phyloP scores from a whole-genome alignment of 2,888 invertebrate species.

The Salticus scenicus region DNA sequence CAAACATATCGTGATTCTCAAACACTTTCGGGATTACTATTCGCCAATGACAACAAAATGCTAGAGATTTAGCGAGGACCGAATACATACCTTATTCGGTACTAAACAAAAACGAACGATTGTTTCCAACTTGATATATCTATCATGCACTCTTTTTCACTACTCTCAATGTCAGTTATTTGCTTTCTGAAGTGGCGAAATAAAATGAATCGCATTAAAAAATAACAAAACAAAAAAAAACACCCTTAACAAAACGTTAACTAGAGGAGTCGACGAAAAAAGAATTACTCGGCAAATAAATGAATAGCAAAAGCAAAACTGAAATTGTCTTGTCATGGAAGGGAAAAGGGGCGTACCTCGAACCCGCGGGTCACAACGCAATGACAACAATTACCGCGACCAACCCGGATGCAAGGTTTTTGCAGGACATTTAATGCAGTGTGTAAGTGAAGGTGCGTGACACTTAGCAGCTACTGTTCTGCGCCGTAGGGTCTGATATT shows the following conservation, averaged over 20 bases:
- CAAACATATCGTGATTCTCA: too few species aligned
- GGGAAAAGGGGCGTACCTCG: constrained; percentile 44
- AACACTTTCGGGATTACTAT: too few species aligned
- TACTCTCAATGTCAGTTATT: background rate
- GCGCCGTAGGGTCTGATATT: constrained; percentile 30
- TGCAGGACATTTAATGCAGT: constrained; percentile 24
- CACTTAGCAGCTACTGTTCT: constrained; percentile 46
- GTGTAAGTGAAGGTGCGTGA: constrained; percentile 63
- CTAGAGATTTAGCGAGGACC: too few species aligned
- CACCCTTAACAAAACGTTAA: constrained; percentile 43
- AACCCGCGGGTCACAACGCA: constrained; percentile 54
- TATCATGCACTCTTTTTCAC: background rate
- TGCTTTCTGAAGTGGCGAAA: background rate
- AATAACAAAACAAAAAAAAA: constrained; percentile 11
- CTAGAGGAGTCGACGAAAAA: background rate
- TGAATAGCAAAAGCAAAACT: background rate
- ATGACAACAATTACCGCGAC: constrained; percentile 55
- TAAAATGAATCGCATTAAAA: background rate
- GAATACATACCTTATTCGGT: too few species aligned
- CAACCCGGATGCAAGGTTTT: constrained; percentile 49
- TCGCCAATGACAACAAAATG: too few species aligned
- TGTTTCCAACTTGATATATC: background rate
- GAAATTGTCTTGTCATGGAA: background rate
- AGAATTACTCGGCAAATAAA: background rate
- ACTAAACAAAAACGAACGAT: background rate